Evolutionary conservation across 1,140 invertebrate species (phyloP).

Genomic region (Euwallacea fornicatus): DNA sequence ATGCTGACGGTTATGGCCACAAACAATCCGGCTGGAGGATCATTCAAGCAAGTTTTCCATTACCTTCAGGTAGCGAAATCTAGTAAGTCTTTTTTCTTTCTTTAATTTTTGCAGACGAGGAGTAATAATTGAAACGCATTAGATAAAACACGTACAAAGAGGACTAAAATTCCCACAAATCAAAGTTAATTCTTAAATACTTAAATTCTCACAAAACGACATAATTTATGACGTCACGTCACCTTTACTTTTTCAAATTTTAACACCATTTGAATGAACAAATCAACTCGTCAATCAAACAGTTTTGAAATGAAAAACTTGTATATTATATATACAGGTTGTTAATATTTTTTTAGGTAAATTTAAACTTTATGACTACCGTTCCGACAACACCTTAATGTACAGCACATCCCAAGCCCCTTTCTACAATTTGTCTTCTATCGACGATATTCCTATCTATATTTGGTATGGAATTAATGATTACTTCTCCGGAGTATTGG

Average conservation of each 20-base stretch:
- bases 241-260: no score
- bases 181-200: neutral
- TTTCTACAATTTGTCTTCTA: slow-evolving; percentile 8
- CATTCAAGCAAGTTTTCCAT: slow-evolving; percentile 14
- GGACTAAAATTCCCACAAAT: neutral
- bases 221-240: no score
- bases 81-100: neutral
- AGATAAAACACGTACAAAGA: no score
- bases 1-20: slow-evolving; percentile 9
- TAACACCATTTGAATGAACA: no score
- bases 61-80: slow-evolving; percentile 15
- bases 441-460: slow-evolving; percentile 3
- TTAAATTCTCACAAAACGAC: no score
- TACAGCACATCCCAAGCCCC: slow-evolving; percentile 9
- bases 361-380: slow-evolving; percentile 10
- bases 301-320: no score
- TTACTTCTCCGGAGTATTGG: slow-evolving; percentile 3
- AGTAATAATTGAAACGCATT: no score
- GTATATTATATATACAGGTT: no score
- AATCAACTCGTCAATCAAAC: no score
- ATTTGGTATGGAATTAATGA: slow-evolving; percentile 19
- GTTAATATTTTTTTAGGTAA: slow-evolving; percentile 1
- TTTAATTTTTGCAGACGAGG: no score
- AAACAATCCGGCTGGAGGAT: slow-evolving; percentile 18
- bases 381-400: neutral